These are phyloP conservation scores for Anas platyrhynchos DNA, from an alignment of 2,113 vertebrate species.

Conservation along the genomic window DNA sequence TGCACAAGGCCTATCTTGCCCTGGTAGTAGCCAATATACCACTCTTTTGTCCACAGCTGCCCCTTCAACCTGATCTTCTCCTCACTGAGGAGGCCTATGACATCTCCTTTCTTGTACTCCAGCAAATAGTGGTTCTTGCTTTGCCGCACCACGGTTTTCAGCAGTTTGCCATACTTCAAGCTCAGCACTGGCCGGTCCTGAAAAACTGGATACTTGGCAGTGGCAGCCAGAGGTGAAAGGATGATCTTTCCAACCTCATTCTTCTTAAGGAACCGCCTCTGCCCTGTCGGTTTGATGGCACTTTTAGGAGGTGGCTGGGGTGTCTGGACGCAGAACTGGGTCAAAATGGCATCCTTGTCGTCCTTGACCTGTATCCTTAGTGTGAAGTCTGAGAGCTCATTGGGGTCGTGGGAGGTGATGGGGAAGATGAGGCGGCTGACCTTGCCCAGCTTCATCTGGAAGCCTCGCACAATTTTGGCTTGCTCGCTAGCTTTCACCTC, in stretches of 20 bases:
- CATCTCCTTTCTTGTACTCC: constrained; percentile 95
- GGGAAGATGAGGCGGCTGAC: constrained; percentile 91
- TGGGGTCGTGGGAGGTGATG: constrained; percentile 81
- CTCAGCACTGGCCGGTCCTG: constrained; percentile 88
- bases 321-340: constrained; percentile 94
- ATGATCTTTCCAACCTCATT: constrained; percentile 94
- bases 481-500: constrained; percentile 87
- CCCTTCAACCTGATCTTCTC: constrained; percentile 93
- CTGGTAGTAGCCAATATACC: constrained; percentile 96
- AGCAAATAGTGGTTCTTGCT: constrained; percentile 93
- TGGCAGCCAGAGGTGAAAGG: constrained; percentile 87
- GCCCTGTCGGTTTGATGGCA: constrained; percentile 80
- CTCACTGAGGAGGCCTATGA: constrained; percentile 90
- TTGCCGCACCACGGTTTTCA: constrained; percentile 94
- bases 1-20: constrained; percentile 92
- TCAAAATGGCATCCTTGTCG: constrained; percentile 85
- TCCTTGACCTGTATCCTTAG: constrained; percentile 92
- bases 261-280: constrained; percentile 94
- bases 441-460: constrained; percentile 95
- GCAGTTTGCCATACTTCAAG: constrained; percentile 91
- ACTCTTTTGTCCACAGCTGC: constrained; percentile 96
- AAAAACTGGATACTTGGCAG: constrained; percentile 89
- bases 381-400: constrained; percentile 90
- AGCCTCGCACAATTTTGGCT: constrained; percentile 85
- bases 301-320: constrained; percentile 90